Evolutionary conservation across 2,888 invertebrate species (phyloP).

Genomic region (Julus scanicus): DNA sequence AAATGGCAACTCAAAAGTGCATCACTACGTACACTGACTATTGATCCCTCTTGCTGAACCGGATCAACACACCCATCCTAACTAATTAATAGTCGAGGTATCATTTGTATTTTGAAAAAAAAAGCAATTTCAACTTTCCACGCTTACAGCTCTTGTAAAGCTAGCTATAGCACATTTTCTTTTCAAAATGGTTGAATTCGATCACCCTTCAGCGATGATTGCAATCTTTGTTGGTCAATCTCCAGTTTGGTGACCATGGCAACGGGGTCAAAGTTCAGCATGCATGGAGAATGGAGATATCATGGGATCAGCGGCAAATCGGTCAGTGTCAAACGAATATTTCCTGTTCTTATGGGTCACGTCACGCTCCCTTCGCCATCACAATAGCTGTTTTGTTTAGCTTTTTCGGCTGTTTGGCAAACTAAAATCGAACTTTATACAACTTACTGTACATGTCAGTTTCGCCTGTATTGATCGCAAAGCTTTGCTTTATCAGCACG

Average conservation of each 20-base stretch:
- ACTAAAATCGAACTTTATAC: not conserved
- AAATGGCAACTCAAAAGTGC: too few species aligned
- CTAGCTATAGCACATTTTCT: not conserved
- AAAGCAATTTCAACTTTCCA: too few species aligned
- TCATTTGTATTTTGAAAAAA: not conserved
- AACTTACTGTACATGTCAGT: not conserved
- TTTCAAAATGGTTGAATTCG: slow-evolving; percentile 26
- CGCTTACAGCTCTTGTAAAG: too few species aligned
- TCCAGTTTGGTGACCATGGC: not conserved
- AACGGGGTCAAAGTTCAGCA: slow-evolving; percentile 6
- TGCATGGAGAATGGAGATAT: not conserved
- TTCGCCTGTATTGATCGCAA: not conserved
- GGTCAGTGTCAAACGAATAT: not conserved
- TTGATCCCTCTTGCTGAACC: not conserved
- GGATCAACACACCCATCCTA: not conserved
- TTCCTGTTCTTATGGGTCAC: not conserved
- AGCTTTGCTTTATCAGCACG: not conserved
- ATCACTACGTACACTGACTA: too few species aligned
- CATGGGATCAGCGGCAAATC: not conserved
- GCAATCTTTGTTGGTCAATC: slow-evolving; percentile 42
- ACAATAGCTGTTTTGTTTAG: not conserved
- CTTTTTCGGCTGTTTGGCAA: not conserved
- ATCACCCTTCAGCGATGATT: slow-evolving; percentile 13
- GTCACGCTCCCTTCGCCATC: slow-evolving; percentile 2
- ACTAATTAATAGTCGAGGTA: not conserved